Percentiles rank a stretch among this genome's conserved stretches.
phyloP scores from a whole-genome alignment of 2,797 vertebrate genomes.

The Pipistrellus pygmaeus region DNA sequence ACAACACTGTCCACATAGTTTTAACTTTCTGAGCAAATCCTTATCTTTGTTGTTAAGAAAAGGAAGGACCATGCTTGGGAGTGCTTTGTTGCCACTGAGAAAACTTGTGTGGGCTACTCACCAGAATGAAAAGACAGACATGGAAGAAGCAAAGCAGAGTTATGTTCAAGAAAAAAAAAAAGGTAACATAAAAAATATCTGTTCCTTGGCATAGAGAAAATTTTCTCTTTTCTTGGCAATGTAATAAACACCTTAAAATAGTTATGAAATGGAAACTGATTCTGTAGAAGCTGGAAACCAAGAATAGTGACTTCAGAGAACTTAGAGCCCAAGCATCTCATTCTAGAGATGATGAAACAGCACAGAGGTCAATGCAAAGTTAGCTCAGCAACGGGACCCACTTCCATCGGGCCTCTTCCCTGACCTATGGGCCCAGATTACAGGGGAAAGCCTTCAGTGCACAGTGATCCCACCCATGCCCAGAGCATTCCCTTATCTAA shows the following conservation, averaged over 20 bases:
- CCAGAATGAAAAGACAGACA: slow-evolving; percentile 56
- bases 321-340: slow-evolving; percentile 60
- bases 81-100: slow-evolving; percentile 46
- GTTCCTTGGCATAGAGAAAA: slow-evolving; percentile 76
- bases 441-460: neutral
- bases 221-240: slow-evolving; percentile 73
- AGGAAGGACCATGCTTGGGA: neutral
- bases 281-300: slow-evolving; percentile 74
- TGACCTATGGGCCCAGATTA: neutral
- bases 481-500: slow-evolving; percentile 1
- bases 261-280: slow-evolving; percentile 79
- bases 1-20: neutral
- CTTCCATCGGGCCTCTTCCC: neutral
- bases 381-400: neutral
- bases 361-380: slow-evolving; percentile 17
- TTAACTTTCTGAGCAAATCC: slow-evolving; percentile 38
- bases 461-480: neutral
- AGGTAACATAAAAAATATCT: neutral
- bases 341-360: slow-evolving; percentile 67
- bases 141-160: slow-evolving; percentile 37
- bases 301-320: slow-evolving; percentile 73
- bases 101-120: slow-evolving; percentile 35
- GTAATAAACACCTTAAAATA: slow-evolving; percentile 81
- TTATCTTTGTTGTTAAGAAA: slow-evolving; percentile 52
- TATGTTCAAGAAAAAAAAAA: slow-evolving; percentile 60